Evolutionary conservation across 1,140 invertebrate species (phyloP), one percentile per base, ranked within the genome.

Genomic region (Stegodyphus mimosarum): DNA sequence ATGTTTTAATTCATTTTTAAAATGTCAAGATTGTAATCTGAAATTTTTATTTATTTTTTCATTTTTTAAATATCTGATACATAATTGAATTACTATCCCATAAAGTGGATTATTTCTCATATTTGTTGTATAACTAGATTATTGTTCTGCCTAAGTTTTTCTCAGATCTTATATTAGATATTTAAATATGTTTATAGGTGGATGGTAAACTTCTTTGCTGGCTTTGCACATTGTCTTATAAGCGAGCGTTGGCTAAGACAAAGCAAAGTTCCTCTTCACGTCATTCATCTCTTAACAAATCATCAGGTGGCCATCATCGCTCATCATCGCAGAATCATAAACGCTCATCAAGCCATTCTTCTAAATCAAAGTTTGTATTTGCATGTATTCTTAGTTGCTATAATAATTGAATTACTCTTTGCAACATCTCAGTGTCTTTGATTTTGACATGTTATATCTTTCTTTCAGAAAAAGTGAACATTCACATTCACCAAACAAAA

Each of bases 171-270:
- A n/a, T n/a, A n/a, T n/a, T n/a, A n/a, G n/a, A n/a, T n/a, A n/a
- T n/a, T n/a, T n/a, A n/a, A n/a, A n/a, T n/a, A n/a, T n/a, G n/a
- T 79, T 91, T 93, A 66, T 91, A 98, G 96, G 95, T 98, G 75
- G 97, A 98, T 92, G 97, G 97, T 1, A 98, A 98, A 91, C 90
- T 98, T 64, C 92, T 99, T 60, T 99, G 97, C 91, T 99, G 97
- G 97, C 92, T 98, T 9, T 99, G 97, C 91, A 98, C 97, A 11
- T 92, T 98, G 87, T 97, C 97, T 0, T 97, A 96, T 89, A 98
- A 98, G 90, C 92, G 97, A 88, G 96, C 97, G 0, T 90, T 98
- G 88, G 95, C 97, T 2, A 96, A 97, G 90, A 97, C 96, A 63
- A 98, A 96, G 91, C 96, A 97, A 88, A 93, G 93, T 13, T 94